Base-by-base conservation (phyloP, 2,888 invertebrate genomes). In the Leptopilina myrica region DNA sequence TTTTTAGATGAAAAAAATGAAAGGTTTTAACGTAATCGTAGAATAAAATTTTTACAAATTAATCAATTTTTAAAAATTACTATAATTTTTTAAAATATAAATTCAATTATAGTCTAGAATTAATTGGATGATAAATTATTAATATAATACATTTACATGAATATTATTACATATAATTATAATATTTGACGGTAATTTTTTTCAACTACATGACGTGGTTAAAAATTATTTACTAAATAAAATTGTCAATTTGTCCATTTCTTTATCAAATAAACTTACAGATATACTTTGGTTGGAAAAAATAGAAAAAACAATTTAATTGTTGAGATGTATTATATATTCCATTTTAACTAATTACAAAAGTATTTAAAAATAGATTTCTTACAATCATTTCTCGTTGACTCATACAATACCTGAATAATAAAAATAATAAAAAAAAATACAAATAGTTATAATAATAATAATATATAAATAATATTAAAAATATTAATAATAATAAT, bases 321-420 rank as follows among this genome's bases (percentile, higher is more conserved):
- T 83, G 79, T 86, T 86, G 81, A 85, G 87, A 85, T 88, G 85
- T 88, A 87, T 87, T 89, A 85, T 88, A 88, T 85, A 20, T 20
- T 20, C 20, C 20, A 20, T 20, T 20, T 88, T 85, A 86, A 84
- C 84, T 86, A 87, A 86, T 89, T 89, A 87, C 85, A 87, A 82
- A 85, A 84, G 62, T 69, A 53, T 7, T 26, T 49, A 20, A 2
- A 20, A 20, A 14, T 49, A 26, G 20, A 49, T 69, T 69, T 69
- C 49, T n/a, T 67, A 49, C 5, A 69, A 26, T 69, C 46, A 12
- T 20, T 26, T 69, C 12, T 49, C 49, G 14, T 7, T 14, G 5
- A 26, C 53, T 53, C 14, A 53, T 12, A 69, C 33, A 33, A 33
- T 53, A 69, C 26, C 46, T 49, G 12, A 46, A 59, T n/a, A 59